Base-by-base conservation (phyloP, 2,888 invertebrate species). In the Bombyx huttoni region DNA sequence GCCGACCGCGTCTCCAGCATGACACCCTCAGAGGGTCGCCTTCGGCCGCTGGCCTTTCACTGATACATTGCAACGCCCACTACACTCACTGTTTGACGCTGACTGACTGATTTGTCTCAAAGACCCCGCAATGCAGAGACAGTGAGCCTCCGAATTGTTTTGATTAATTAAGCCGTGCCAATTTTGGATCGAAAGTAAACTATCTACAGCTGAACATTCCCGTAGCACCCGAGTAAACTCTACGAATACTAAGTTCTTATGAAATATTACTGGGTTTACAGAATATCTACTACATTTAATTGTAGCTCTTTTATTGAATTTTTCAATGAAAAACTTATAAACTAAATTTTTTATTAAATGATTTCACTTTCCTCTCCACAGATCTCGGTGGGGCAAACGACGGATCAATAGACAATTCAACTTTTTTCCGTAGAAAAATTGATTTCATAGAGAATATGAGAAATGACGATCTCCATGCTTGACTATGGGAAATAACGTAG, bases 1-100 rank as follows among this genome's bases (percentile, higher is more conserved):
- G 91, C 90, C 75, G 93, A 93, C 89, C 93, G 91, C 90, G 91
- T 91, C 85, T 91, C 91, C 91, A 91, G 91, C 92, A 92, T 92
- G 91, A 89, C 91, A 90, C 89, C 85, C 72, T 74, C 73, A 65
- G 67, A 65, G 63, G 65, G 68, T 64, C 61, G 68, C 64, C 63
- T 57, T 63, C 62, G 63, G 69, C 66, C 73, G 73, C 55, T 51
- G 48, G 65, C 68, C 64, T 70, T 68, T 82, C 73, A 81, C 78
- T 73, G 73, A 70, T 78, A 75, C 85, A 86, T 85, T 62, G 60
- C 72, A 62, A 59, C 60, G 58, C 49, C 55, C 53, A 53, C 58
- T 53, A 50, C 56, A 55, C 59, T 59, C 62, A 67, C 70, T 63
- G 67, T 24, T 24, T 24, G 24, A 24, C 77, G 73, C 74, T 72